A percentile compares a stretch with the other conserved stretches of the same genome.
These are phyloP conservation scores for Pogonomyrmex californicus DNA, from an alignment of 1,140 invertebrate genomes.

Conservation along the genomic window DNA sequence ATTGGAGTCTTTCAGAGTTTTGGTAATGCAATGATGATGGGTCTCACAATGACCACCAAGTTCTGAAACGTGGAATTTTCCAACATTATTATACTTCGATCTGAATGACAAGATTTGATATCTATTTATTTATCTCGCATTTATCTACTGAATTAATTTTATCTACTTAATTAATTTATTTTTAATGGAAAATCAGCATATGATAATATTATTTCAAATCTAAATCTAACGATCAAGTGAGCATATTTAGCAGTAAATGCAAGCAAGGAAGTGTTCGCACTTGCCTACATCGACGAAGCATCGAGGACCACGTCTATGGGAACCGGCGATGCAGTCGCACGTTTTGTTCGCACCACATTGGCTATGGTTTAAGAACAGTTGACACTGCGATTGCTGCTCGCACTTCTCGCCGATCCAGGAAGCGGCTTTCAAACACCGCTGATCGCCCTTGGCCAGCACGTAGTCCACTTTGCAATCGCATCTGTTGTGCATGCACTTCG, in stretches of 20 bases:
- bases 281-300: constrained; percentile 79
- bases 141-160: neutral
- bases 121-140: neutral
- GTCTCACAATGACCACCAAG: constrained; percentile 74
- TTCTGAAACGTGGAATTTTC: constrained; percentile 67
- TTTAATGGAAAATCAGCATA: neutral
- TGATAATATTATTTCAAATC: neutral
- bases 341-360: constrained; percentile 73
- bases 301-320: constrained; percentile 76
- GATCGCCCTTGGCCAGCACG: constrained; percentile 74
- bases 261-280: constrained; percentile 41
- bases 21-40: constrained; percentile 80
- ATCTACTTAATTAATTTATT: neutral
- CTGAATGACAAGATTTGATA: neutral
- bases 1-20: constrained; percentile 75
- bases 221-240: neutral
- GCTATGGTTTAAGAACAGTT: constrained; percentile 74
- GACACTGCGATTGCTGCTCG: constrained; percentile 81
- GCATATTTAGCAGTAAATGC: neutral
- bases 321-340: constrained; percentile 77
- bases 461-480: constrained; percentile 81
- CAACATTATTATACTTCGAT: neutral
- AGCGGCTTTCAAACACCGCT: constrained; percentile 79
- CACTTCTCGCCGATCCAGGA: constrained; percentile 80
- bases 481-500: constrained; percentile 73